These are phyloP conservation scores for Hystrix brachyura DNA, from an alignment of 2,113 vertebrate genomes.

Conservation along the genomic window DNA sequence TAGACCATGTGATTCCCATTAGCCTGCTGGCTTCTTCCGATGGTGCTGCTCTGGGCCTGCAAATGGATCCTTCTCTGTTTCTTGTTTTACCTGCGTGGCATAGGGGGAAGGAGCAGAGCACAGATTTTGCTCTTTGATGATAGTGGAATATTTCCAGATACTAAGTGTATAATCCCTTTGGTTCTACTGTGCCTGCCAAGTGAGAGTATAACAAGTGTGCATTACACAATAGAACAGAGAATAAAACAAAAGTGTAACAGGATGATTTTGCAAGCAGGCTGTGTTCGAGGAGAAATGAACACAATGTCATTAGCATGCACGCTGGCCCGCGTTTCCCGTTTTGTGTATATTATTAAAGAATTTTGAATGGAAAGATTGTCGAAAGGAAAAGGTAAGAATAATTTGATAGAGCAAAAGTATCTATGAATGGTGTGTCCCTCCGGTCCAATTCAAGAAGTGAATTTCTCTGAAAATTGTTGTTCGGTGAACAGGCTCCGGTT, in stretches of 20 bases:
- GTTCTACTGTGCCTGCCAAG: slow-evolving; percentile 76
- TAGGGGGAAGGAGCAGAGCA: background rate
- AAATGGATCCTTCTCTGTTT: background rate
- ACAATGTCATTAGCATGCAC: background rate
- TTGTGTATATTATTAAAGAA: slow-evolving; percentile 20
- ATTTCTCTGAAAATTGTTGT: slow-evolving; percentile 11
- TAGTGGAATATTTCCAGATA: slow-evolving; percentile 73
- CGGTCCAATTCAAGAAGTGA: slow-evolving; percentile 25
- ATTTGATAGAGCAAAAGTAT: background rate
- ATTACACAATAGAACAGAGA: slow-evolving; percentile 5
- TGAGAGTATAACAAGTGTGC: slow-evolving; percentile 1
- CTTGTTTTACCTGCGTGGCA: slow-evolving; percentile 53
- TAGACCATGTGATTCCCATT: background rate
- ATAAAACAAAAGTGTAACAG: slow-evolving; percentile 29
- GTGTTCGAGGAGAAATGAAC: background rate
- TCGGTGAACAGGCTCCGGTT: background rate
- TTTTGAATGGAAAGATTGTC: slow-evolving; percentile 36
- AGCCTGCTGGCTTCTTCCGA: background rate
- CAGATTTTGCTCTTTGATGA: background rate
- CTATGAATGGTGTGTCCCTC: background rate
- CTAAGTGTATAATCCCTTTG: slow-evolving; percentile 76
- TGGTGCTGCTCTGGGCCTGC: background rate
- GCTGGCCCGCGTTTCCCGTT: background rate
- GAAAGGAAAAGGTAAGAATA: background rate
- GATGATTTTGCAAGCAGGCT: background rate